Evolutionary conservation across 1,140 invertebrate species (phyloP).

Genomic region (Drosophila varians): DNA sequence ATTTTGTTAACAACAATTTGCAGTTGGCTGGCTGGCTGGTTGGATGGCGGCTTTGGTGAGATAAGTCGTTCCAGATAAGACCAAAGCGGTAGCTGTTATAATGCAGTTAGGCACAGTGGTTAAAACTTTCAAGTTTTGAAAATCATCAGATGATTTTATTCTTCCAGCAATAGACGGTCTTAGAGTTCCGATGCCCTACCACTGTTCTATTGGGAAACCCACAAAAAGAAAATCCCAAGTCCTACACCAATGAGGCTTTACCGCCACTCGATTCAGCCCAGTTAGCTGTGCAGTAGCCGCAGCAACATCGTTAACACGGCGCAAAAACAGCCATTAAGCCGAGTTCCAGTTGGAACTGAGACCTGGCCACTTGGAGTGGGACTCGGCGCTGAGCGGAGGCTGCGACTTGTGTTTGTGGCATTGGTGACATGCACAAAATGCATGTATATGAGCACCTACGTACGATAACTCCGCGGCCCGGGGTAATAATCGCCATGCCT

Average conservation of each 20-base stretch:
- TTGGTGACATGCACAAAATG: slow-evolving; percentile 80
- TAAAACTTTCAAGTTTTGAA: too few species aligned
- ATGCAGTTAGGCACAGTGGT: slow-evolving; percentile 23
- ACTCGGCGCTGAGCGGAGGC: slow-evolving; percentile 15
- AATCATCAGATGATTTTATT: not conserved
- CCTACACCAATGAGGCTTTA: slow-evolving; percentile 36
- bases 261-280: slow-evolving; percentile 31
- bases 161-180: not conserved
- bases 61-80: slow-evolving; percentile 73
- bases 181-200: not conserved
- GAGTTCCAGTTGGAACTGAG: slow-evolving; percentile 43
- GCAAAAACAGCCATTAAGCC: slow-evolving; percentile 76
- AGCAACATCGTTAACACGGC: slow-evolving; percentile 76
- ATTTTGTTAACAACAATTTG: slow-evolving; percentile 78
- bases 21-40: slow-evolving; percentile 35
- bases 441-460: slow-evolving; percentile 79
- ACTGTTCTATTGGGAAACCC: slow-evolving; percentile 39
- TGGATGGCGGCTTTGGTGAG: slow-evolving; percentile 38
- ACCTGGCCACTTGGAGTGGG: slow-evolving; percentile 5
- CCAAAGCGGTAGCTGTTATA: slow-evolving; percentile 39
- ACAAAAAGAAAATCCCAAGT: slow-evolving; percentile 44
- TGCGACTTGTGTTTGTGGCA: slow-evolving; percentile 43
- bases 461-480: slow-evolving; percentile 65
- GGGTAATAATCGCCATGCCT: slow-evolving; percentile 67
- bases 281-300: slow-evolving; percentile 52